Conservation (phyloP, 2,888 invertebrate species). For the Brachyptera risi region DNA sequence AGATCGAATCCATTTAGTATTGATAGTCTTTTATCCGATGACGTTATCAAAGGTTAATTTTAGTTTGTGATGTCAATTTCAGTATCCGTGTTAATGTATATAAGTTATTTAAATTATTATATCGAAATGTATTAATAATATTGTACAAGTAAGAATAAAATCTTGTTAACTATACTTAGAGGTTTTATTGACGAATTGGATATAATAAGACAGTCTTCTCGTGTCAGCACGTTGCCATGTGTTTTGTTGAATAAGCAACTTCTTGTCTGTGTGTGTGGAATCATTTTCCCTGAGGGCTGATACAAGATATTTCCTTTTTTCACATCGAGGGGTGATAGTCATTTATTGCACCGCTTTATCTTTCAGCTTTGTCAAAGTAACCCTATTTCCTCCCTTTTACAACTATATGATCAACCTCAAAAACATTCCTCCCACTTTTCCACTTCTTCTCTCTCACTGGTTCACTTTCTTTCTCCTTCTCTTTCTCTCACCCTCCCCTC, state of each 20-base stretch:
- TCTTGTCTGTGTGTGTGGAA: no score
- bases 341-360: constrained; percentile 3
- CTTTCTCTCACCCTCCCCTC: no score
- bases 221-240: no score
- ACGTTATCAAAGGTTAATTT: neutral
- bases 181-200: no score
- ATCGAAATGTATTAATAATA: no score
- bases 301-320: neutral
- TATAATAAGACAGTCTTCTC: no score
- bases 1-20: constrained; percentile 37
- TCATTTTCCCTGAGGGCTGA: neutral
- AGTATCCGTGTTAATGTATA: neutral
- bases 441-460: no score
- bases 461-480: neutral
- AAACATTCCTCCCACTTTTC: neutral
- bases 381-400: constrained; percentile 4
- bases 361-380: constrained; percentile 11
- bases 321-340: constrained; percentile 1
- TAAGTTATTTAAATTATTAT: constrained; percentile 16
- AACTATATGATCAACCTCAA: constrained; percentile 4
- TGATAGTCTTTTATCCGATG: constrained; percentile 34
- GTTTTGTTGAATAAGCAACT: no score
- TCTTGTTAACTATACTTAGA: no score
- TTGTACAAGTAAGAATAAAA: no score
- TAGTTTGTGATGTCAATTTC: neutral